phyloP scores from a whole-genome alignment of 2,113 vertebrate genomes.

The Psilopsiagon aurifrons region DNA sequence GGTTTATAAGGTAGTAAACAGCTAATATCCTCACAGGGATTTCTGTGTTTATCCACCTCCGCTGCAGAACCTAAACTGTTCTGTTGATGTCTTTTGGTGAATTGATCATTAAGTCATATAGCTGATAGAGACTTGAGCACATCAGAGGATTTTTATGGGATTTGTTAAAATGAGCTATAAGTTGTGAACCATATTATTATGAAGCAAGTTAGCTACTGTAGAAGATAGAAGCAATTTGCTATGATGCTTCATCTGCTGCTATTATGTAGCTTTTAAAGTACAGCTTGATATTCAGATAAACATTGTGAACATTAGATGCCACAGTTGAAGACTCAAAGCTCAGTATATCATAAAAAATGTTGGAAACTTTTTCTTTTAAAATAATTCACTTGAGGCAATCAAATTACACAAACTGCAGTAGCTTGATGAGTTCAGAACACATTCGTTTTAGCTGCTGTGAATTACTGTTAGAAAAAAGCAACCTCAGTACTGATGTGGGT shows the following conservation, averaged over 20 bases:
- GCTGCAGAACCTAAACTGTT: neutral
- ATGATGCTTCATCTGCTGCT: neutral
- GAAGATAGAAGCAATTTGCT: neutral
- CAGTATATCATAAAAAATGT: neutral
- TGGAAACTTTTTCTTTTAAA: neutral
- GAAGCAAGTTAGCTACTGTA: neutral
- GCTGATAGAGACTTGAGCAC: neutral
- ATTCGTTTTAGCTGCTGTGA: neutral
- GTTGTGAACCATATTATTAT: neutral
- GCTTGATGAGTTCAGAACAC: neutral
- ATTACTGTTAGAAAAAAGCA: neutral
- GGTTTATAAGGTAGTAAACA: neutral
- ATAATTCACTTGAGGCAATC: neutral
- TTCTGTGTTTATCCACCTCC: constrained; percentile 3
- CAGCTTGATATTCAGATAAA: constrained; percentile 13
- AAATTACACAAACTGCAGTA: neutral
- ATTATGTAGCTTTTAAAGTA: neutral
- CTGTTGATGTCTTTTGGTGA: constrained; percentile 11
- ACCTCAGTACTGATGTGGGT: neutral
- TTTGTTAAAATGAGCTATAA: neutral
- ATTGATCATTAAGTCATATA: constrained; percentile 56
- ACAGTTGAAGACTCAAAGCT: neutral
- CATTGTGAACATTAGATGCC: neutral
- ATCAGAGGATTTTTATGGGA: constrained; percentile 41
- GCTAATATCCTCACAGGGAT: neutral